Evolutionary conservation across 2,113 vertebrate species (phyloP).

Genomic region (Spea multiplicata): DNA sequence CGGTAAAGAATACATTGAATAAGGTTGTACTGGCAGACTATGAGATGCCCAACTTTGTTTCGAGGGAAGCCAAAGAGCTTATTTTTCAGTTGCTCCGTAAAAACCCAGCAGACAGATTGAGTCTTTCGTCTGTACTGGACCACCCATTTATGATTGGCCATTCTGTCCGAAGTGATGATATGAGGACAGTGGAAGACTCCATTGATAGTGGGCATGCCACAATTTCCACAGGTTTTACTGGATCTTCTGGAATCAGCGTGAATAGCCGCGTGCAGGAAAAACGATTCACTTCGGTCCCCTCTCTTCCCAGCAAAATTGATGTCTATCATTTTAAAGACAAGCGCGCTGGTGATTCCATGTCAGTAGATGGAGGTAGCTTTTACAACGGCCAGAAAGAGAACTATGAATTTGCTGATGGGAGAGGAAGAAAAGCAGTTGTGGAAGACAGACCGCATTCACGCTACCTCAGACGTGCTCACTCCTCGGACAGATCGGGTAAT

Average conservation of each 20-base stretch:
- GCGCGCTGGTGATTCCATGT: slow-evolving; percentile 56
- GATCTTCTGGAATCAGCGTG: slow-evolving; percentile 71
- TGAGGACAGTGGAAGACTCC: slow-evolving; percentile 76
- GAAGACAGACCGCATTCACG: slow-evolving; percentile 79
- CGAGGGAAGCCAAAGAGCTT: slow-evolving; percentile 83
- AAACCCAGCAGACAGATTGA: slow-evolving; percentile 84
- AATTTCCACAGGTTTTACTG: slow-evolving; percentile 77
- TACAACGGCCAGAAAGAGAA: slow-evolving; percentile 57
- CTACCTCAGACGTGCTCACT: slow-evolving; percentile 87
- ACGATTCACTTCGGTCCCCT: slow-evolving; percentile 73
- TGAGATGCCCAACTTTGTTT: slow-evolving; percentile 82
- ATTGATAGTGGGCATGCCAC: slow-evolving; percentile 98
- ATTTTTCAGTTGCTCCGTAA: slow-evolving; percentile 85
- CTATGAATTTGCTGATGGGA: slow-evolving; percentile 39
- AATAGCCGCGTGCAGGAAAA: slow-evolving; percentile 79
- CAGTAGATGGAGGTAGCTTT: slow-evolving; percentile 65
- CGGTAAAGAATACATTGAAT: slow-evolving; percentile 87
- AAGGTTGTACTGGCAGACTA: slow-evolving; percentile 93
- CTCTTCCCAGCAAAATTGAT: slow-evolving; percentile 85
- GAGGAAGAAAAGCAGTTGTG: slow-evolving; percentile 60
- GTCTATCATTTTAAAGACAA: slow-evolving; percentile 69
- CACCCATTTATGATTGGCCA: slow-evolving; percentile 87
- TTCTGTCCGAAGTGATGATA: slow-evolving; percentile 72
- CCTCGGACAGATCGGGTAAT: slow-evolving; percentile 78
- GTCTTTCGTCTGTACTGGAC: slow-evolving; percentile 86